Evolutionary conservation across 2,888 invertebrate species (phyloP).

Genomic region (Mantis religiosa): DNA sequence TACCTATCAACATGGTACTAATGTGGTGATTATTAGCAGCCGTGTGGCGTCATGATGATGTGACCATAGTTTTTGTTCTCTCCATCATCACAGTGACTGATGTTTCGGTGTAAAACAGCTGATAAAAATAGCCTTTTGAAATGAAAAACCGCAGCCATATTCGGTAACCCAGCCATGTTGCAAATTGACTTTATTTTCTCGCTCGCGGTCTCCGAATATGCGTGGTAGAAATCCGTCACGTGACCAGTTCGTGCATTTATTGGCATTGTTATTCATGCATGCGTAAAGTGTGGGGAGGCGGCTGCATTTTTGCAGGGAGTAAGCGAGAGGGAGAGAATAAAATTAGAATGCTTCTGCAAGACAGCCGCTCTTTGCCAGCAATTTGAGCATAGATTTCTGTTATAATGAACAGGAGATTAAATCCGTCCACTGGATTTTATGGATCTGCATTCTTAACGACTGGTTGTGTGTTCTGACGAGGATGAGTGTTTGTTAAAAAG

Average conservation of each 20-base stretch:
- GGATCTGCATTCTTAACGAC: too few relatives aligned
- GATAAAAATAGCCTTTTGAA: not conserved
- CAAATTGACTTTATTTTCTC: not conserved
- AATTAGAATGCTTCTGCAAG: not conserved
- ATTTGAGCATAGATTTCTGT: not conserved
- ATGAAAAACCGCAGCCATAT: not conserved
- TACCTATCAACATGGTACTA: not conserved
- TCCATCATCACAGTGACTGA: not conserved
- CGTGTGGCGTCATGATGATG: not conserved
- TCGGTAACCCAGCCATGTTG: not conserved
- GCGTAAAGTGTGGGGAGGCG: not conserved
- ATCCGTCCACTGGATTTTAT: too few relatives aligned
- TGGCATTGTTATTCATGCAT: not conserved
- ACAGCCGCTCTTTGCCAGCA: not conserved
- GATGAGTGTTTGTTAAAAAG: too few relatives aligned
- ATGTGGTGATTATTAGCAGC: not conserved
- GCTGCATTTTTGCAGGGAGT: not conserved
- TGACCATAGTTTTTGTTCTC: not conserved
- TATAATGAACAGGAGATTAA: too few relatives aligned
- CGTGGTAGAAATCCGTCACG: not conserved
- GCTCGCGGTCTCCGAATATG: not conserved
- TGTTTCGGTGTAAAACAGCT: not conserved
- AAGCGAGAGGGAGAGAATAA: not conserved
- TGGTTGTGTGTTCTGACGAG: too few relatives aligned
- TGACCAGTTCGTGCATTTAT: not conserved